phyloP scores from a whole-genome alignment of 53 echinoderm and acorn worm species.

The Holothuria leucospilota region DNA sequence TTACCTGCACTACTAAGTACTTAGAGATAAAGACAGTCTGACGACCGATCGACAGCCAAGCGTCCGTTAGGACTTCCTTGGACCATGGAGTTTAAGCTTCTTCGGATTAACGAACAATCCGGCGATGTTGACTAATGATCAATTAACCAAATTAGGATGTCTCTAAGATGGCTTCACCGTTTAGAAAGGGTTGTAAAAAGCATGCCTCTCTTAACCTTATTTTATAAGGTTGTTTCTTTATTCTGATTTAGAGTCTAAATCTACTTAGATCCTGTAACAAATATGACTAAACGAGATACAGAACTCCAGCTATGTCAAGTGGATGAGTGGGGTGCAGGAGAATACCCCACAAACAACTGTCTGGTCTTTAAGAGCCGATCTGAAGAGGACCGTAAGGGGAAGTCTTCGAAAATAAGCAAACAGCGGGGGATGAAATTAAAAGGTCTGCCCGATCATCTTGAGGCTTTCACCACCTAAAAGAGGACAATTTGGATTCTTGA shows the following conservation, averaged over 20 bases:
- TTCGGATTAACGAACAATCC: neutral
- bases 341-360: slow-evolving; percentile 21
- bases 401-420: slow-evolving; percentile 5
- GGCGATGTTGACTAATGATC: slow-evolving; percentile 29
- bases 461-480: neutral
- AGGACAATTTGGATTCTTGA: slow-evolving; percentile 12
- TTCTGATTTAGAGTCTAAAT: neutral
- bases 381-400: slow-evolving; percentile 19
- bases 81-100: neutral
- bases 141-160: slow-evolving; percentile 38
- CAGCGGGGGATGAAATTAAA: slow-evolving; percentile 33
- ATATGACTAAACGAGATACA: neutral
- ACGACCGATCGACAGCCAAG: neutral
- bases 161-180: neutral
- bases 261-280: neutral
- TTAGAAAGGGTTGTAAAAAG: neutral
- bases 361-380: slow-evolving; percentile 1
- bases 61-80: neutral
- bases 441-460: neutral
- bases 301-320: slow-evolving; percentile 23
- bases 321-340: slow-evolving; percentile 20
- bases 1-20: neutral
- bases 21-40: neutral
- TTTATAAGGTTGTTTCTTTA: neutral
- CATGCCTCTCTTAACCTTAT: neutral